Base-by-base conservation (phyloP, 2,888 invertebrate species). In the Leptopilina syphax region DNA sequence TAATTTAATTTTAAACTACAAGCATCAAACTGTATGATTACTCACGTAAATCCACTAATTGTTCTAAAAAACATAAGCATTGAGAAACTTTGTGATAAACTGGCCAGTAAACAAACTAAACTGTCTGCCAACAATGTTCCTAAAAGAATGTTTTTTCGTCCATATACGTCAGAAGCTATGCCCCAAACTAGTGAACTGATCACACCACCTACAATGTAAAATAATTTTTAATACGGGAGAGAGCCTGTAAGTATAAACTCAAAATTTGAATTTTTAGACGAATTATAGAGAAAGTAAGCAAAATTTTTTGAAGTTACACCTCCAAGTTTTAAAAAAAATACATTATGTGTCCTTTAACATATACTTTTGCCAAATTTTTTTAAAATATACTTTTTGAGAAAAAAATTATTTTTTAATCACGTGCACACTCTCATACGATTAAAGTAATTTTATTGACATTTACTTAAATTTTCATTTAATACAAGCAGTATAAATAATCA, bases 141-240 rank as follows among this genome's bases (percentile, higher is more conserved):
- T 82, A 94, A 85, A 34, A 95, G 92, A 27, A 94, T 93, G 77
- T 93, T 93, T 73, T 95, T 93, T 3, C 97, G 93, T 0, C 97
- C 97, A 80, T 94, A 90, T 73, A 95, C 94, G 91, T 97, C 97
- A 0, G 96, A 96, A 82, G 96, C 90, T 83, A 95, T 94, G 65
- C 97, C 97, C 96, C 97, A 96, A 78, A 96, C 92, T 92, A 96
- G 95, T 0, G 96, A 95, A 77, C 96, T 96, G 41, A 95, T 86
- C 47, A 95, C 95, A 57, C 96, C 95, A 84, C 96, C 94, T 94
- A 86, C 13, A 90, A 81, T 79, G 12, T 10, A 27, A 27, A 24
- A 7, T n/a, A 73, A 73, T 27, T 8, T 54, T 44, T 5, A 44
- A 5, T 27, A 27, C 27, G 2, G 3, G 1, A 27, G 34, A 34